Evolutionary conservation across 1,140 invertebrate genomes (phyloP).

Genomic region (Aphelenchoides besseyi): DNA sequence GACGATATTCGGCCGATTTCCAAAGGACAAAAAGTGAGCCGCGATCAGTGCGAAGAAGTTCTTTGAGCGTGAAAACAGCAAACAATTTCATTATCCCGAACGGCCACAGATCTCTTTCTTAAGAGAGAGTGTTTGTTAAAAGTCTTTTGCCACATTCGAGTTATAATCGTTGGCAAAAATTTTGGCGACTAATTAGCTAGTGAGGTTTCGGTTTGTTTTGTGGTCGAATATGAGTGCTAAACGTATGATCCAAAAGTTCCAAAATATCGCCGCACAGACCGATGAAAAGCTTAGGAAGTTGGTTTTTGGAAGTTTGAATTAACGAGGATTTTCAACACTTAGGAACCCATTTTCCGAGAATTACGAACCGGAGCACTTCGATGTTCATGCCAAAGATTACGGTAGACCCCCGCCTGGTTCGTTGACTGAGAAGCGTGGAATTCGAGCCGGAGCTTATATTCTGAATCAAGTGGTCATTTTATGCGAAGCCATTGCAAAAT

Average conservation of each 20-base stretch:
- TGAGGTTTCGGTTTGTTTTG: no score
- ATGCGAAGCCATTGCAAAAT: slow-evolving; percentile 9
- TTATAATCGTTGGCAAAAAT: no score
- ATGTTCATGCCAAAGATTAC: not conserved
- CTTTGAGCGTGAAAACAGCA: not conserved
- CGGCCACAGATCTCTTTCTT: no score
- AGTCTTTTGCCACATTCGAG: no score
- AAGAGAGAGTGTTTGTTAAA: no score
- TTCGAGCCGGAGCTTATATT: slow-evolving; percentile 12
- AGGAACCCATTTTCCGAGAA: slow-evolving; percentile 11
- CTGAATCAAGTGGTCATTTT: not conserved
- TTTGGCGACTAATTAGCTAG: no score
- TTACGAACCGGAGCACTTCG: slow-evolving; percentile 3
- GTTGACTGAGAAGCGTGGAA: slow-evolving; percentile 14
- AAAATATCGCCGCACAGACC: not conserved
- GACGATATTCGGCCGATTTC: not conserved
- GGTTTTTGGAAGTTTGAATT: not conserved
- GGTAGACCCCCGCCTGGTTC: slow-evolving; percentile 2
- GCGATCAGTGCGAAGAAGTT: not conserved
- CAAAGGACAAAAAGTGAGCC: not conserved
- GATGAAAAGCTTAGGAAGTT: slow-evolving; percentile 18
- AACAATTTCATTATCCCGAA: not conserved
- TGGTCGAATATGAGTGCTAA: no score
- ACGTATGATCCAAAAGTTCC: slow-evolving; percentile 9
- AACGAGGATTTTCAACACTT: not conserved